Base-by-base conservation (phyloP, 2,888 invertebrate genomes). In the Synanthedon vespiformis region DNA sequence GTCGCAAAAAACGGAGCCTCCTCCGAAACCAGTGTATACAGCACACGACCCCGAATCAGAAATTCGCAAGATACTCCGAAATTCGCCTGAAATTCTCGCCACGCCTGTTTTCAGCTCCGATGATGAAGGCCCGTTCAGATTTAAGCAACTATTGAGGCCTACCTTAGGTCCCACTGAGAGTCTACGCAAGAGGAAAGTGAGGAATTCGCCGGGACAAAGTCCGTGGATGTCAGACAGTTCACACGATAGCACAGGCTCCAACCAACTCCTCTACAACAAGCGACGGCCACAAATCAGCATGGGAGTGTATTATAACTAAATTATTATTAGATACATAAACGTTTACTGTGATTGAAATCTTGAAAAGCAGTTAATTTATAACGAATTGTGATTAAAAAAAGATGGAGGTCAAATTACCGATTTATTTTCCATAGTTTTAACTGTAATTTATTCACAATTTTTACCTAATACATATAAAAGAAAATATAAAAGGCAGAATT, bases 161-260 rank as follows among this genome's bases (percentile, higher is more conserved):
- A 92, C 92, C 1, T 79, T 90, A 54, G 89, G 91, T 2, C 92
- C 92, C 0, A 93, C 92, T 0, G 92, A 92, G 59, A 92, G 92
- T 49, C 76, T 92, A 51, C 82, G 92, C 18, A 92, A 92, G 65
- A 80, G 91, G 14, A 91, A 91, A 72, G 90, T 89, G 0, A 77
- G 81, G 2, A 84, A 79, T 52, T 77, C 82, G 0, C 72, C 83
- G 2, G 77, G 79, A 40, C 79, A 82, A 61, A 80, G 84, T 58
- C 82, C 88, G 0, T 87, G 87, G 87, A 74, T 84, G 75, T 87
- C 86, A 0, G 86, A 87, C 49, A 86, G 87, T 56, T 87, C 87
- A 0, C 87, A 85, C 55, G 87, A 87, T 55, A 87, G 87, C 55
- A 75, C 70, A 3, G 72, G 77, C 52, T 83, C 84, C 10, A 84